Evolutionary conservation across 2,888 invertebrate genomes (phyloP).

Genomic region (Oxycera nigricornis): DNA sequence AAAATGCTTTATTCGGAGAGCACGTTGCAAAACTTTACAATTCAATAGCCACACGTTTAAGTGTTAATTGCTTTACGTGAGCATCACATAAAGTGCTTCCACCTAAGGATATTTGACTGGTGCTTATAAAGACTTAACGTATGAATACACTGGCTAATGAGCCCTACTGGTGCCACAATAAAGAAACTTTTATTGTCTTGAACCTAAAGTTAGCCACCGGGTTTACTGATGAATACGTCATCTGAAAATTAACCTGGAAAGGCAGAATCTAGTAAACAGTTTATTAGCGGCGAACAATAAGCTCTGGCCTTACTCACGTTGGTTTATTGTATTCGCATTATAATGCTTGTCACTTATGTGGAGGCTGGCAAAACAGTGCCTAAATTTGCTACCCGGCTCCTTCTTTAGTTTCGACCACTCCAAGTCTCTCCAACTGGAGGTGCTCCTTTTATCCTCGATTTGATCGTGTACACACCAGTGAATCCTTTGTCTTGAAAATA

Average conservation of each 20-base stretch:
- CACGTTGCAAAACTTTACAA: no score
- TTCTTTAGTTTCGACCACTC: neutral
- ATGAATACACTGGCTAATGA: slow-evolving; percentile 23
- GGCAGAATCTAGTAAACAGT: slow-evolving; percentile 46
- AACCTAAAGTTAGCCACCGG: neutral
- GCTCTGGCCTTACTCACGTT: slow-evolving; percentile 40
- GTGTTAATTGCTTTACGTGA: neutral
- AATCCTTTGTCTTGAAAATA: slow-evolving; percentile 31
- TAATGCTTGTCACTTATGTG: slow-evolving; percentile 31
- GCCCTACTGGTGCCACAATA: slow-evolving; percentile 28
- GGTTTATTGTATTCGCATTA: slow-evolving; percentile 42
- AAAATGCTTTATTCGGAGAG: no score
- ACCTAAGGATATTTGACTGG: neutral
- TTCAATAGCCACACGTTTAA: neutral
- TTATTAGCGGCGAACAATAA: slow-evolving; percentile 47
- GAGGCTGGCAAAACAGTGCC: neutral
- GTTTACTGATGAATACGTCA: slow-evolving; percentile 21
- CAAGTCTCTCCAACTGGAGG: neutral
- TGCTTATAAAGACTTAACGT: neutral
- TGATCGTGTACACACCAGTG: slow-evolving; percentile 20
- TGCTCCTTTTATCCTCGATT: neutral
- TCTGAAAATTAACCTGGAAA: slow-evolving; percentile 46
- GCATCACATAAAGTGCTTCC: neutral
- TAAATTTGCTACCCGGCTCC: neutral
- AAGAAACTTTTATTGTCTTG: slow-evolving; percentile 27